These are phyloP conservation scores for Hirtodrosophila alboralis DNA, from an alignment of 2,888 invertebrate species.

Conservation along the genomic window DNA sequence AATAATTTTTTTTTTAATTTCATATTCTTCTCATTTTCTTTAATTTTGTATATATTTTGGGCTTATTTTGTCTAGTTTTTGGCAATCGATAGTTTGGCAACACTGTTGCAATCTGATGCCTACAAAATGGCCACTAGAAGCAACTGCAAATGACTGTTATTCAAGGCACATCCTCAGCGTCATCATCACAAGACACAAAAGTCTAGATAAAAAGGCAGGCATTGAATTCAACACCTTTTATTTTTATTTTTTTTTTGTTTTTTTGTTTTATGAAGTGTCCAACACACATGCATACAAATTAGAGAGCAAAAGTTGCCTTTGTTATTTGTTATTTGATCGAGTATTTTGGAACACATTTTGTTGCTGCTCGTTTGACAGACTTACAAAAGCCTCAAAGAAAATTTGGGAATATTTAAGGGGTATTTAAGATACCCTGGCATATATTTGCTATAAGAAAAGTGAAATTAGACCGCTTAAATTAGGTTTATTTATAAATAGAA, in stretches of 20 bases:
- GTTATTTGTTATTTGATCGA: conserved; percentile 64
- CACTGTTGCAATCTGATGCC: too few species aligned
- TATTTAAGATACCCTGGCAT: neutral
- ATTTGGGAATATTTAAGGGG: conserved; percentile 3
- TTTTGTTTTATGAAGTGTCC: conserved; percentile 40
- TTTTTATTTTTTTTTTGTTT: too few species aligned
- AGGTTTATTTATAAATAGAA: too few species aligned
- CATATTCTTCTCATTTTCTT: too few species aligned
- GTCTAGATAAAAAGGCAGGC: conserved; percentile 29
- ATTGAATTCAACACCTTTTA: conserved; percentile 69
- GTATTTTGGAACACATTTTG: conserved; percentile 67
- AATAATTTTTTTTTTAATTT: too few species aligned
- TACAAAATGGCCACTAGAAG: conserved; percentile 17
- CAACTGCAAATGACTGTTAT: conserved; percentile 44
- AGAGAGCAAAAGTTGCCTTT: conserved; percentile 24
- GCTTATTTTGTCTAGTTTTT: too few species aligned
- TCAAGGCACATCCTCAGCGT: conserved; percentile 31
- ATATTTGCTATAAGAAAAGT: too few species aligned
- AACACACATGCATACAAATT: conserved; percentile 56
- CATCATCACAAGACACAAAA: too few species aligned
- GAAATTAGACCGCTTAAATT: too few species aligned
- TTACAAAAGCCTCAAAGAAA: conserved; percentile 20
- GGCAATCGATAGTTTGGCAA: too few species aligned
- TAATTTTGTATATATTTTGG: too few species aligned
- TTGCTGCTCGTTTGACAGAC: conserved; percentile 42